Evolutionary conservation across 1,140 invertebrate species (phyloP).

Genomic region (Procambarus clarkii): DNA sequence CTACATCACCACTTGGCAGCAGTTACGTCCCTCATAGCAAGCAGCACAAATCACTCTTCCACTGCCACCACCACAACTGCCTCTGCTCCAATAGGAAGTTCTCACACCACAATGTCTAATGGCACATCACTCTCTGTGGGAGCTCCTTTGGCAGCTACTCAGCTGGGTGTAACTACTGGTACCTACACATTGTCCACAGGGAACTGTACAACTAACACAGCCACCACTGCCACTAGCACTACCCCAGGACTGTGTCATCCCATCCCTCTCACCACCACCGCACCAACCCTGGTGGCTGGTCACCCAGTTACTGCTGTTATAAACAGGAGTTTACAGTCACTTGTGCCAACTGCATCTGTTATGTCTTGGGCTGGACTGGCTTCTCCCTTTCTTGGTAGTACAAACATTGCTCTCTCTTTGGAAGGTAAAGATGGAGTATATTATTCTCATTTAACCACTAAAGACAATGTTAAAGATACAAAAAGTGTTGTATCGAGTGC

Average conservation of each 20-base stretch:
- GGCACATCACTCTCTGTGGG: not conserved
- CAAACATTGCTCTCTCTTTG: slow-evolving; percentile 62
- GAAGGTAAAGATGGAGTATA: slow-evolving; percentile 58
- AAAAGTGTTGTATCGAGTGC: slow-evolving; percentile 50
- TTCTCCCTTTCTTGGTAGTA: slow-evolving; percentile 58
- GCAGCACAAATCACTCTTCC: slow-evolving; percentile 40
- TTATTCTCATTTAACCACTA: slow-evolving; percentile 51
- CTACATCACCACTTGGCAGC: slow-evolving; percentile 71
- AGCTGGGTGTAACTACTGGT: slow-evolving; percentile 13
- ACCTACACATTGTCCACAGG: slow-evolving; percentile 6
- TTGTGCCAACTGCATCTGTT: slow-evolving; percentile 52
- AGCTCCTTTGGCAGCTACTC: slow-evolving; percentile 23
- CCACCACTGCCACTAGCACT: slow-evolving; percentile 42
- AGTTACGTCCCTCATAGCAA: slow-evolving; percentile 50
- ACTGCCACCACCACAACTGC: slow-evolving; percentile 14
- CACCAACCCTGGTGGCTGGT: slow-evolving; percentile 6
- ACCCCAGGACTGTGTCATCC: slow-evolving; percentile 26
- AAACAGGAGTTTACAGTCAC: slow-evolving; percentile 60
- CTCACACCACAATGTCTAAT: slow-evolving; percentile 40
- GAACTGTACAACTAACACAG: slow-evolving; percentile 20
- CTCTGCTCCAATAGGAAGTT: slow-evolving; percentile 6
- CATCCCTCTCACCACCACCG: slow-evolving; percentile 48
- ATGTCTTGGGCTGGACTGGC: slow-evolving; percentile 59
- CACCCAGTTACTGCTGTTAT: slow-evolving; percentile 40
- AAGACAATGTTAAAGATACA: slow-evolving; percentile 44